Conservation (phyloP, 1,140 invertebrate genomes). For the Drosophila takahashii region DNA sequence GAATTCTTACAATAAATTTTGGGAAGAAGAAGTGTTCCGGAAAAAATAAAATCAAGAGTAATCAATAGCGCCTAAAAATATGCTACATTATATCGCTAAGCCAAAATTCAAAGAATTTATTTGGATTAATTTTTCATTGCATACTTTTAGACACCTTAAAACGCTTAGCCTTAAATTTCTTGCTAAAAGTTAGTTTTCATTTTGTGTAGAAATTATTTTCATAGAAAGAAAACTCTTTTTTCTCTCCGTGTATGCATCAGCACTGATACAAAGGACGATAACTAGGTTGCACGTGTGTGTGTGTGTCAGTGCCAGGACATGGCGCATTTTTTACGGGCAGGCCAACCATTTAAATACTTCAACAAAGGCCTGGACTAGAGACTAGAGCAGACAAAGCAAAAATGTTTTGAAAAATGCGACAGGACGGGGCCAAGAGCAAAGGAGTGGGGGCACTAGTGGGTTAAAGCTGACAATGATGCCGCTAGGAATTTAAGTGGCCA, state of each 20-base stretch:
- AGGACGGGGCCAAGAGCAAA: constrained; percentile 45
- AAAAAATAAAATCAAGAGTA: too few relatives aligned
- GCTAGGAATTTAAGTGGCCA: constrained; percentile 60
- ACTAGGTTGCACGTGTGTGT: not conserved
- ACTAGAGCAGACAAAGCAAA: constrained; percentile 49
- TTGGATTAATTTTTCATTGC: too few relatives aligned
- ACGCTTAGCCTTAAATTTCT: too few relatives aligned
- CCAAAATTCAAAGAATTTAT: too few relatives aligned
- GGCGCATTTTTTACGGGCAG: constrained; percentile 43
- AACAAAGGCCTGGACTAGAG: constrained; percentile 34
- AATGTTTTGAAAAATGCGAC: constrained; percentile 60
- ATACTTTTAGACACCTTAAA: too few relatives aligned
- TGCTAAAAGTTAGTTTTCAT: too few relatives aligned
- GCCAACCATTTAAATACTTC: constrained; percentile 59
- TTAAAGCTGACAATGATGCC: constrained; percentile 32
- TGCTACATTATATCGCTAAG: too few relatives aligned
- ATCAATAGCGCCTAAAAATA: too few relatives aligned
- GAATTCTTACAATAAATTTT: too few relatives aligned
- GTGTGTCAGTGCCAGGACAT: constrained; percentile 10
- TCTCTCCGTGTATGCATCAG: not conserved
- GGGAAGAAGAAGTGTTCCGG: too few relatives aligned
- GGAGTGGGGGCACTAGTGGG: not conserved
- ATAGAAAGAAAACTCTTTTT: too few relatives aligned
- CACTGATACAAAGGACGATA: constrained; percentile 13
- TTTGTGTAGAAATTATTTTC: too few relatives aligned